Percentiles rank a stretch among this genome's conserved stretches.
These are phyloP conservation scores for Melanophora roralis DNA, from an alignment of 2,888 invertebrate genomes.

Conservation along the genomic window DNA sequence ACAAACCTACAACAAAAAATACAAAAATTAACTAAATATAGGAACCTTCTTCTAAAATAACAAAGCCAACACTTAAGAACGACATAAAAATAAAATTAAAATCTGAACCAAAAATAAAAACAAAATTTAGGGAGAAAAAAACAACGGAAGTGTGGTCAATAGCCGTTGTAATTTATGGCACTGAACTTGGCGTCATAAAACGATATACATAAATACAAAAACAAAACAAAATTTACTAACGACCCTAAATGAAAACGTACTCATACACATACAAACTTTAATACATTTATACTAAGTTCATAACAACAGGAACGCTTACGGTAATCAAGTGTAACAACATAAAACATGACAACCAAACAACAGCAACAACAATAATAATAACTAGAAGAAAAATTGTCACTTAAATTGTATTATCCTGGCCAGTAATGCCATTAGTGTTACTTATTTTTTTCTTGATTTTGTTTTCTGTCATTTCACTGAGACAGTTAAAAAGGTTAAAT, in stretches of 20 bases:
- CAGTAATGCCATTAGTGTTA: conserved; percentile 53
- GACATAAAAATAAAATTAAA: no score
- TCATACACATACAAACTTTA: background rate
- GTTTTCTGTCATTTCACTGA: background rate
- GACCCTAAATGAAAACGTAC: background rate
- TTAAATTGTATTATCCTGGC: conserved; percentile 74
- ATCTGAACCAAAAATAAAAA: background rate
- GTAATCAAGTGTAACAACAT: conserved; percentile 59
- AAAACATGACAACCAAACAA: conserved; percentile 51
- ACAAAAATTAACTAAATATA: no score
- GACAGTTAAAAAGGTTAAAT: background rate
- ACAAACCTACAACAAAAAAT: background rate
- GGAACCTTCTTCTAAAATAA: background rate
- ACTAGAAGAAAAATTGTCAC: conserved; percentile 68
- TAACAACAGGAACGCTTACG: conserved; percentile 25
- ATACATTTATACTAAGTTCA: background rate
- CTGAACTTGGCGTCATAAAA: conserved; percentile 50
- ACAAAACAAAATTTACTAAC: background rate
- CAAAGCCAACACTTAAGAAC: background rate
- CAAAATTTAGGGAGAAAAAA: conserved; percentile 1
- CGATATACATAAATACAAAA: conserved; percentile 9
- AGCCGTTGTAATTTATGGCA: conserved; percentile 55
- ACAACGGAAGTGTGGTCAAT: conserved; percentile 57
- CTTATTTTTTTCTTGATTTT: background rate
- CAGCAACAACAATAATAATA: conserved; percentile 50